These are phyloP conservation scores for Hydractinia symbiolongicarpus DNA, from an alignment of 30 jellyfish, hydroid and myxozoan genomes.

Conservation along the genomic window DNA sequence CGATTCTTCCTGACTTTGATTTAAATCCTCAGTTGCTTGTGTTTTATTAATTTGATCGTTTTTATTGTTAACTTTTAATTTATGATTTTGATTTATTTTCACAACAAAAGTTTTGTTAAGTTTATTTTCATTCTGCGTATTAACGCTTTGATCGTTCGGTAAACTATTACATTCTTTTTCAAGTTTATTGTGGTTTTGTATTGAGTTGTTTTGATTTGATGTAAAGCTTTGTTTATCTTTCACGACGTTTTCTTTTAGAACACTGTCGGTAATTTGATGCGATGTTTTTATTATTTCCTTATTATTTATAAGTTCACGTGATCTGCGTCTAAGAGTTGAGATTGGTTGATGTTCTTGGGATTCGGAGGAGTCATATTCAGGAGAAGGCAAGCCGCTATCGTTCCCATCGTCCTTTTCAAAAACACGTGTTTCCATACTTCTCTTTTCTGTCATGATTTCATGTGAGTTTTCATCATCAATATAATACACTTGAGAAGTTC, in stretches of 20 bases:
- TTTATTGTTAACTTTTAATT: neutral
- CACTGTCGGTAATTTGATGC: neutral
- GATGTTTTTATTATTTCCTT: neutral
- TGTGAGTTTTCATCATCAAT: neutral
- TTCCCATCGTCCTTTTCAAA: slow-evolving; percentile 24
- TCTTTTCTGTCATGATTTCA: neutral
- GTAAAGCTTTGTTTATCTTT: slow-evolving; percentile 4
- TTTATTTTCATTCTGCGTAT: slow-evolving; percentile 6
- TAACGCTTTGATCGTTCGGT: neutral
- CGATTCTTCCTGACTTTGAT: slow-evolving; percentile 9
- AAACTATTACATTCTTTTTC: neutral
- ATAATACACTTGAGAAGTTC: slow-evolving; percentile 23
- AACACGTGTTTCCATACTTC: neutral
- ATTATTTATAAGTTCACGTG: neutral
- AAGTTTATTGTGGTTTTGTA: neutral
- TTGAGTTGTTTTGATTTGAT: slow-evolving; percentile 3
- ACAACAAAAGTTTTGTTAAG: neutral
- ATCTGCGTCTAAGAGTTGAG: neutral
- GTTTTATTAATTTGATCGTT: slow-evolving; percentile 8
- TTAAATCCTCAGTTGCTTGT: neutral
- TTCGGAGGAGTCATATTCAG: slow-evolving; percentile 32
- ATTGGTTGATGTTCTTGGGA: slow-evolving; percentile 27
- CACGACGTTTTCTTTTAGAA: neutral
- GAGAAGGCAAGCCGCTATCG: slow-evolving; percentile 36
- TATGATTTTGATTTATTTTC: slow-evolving; percentile 1